Evolutionary conservation across 2,888 invertebrate species (phyloP).

Genomic region (Ceratothoa steindachneri): DNA sequence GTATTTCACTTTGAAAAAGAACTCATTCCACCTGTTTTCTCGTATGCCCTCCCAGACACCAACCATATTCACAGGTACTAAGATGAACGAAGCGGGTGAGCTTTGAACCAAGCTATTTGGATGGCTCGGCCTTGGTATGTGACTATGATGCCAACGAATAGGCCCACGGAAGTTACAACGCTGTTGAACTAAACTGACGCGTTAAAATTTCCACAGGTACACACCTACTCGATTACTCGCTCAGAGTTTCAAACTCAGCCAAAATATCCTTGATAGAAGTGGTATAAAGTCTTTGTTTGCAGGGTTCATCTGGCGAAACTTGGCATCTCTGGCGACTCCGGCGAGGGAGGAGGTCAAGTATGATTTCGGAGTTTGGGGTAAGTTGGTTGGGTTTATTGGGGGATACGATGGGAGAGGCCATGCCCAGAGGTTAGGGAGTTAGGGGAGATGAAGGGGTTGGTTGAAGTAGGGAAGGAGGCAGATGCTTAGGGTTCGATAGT

Average conservation of each 20-base stretch:
- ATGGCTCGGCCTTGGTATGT: slow-evolving; percentile 10
- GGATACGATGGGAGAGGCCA: slow-evolving; percentile 2
- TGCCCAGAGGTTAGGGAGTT: slow-evolving; percentile 4
- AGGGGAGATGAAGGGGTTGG: neutral
- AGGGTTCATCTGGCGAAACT: neutral
- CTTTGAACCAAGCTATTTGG: slow-evolving; percentile 4
- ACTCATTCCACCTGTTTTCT: slow-evolving; percentile 6
- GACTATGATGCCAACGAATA: neutral
- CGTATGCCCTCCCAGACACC: neutral
- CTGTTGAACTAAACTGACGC: too few species aligned
- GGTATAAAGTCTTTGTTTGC: neutral
- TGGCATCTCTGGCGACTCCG: neutral
- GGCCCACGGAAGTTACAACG: neutral
- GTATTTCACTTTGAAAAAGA: neutral
- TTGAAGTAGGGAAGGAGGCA: neutral
- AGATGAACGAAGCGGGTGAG: neutral
- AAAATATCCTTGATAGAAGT: neutral
- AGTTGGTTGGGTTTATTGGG: neutral
- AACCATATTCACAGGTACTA: slow-evolving; percentile 9
- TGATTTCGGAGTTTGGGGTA: neutral
- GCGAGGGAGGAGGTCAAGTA: slow-evolving; percentile 1
- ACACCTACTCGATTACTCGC: too few species aligned
- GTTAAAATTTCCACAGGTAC: too few species aligned
- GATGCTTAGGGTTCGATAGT: slow-evolving; percentile 3
- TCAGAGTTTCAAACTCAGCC: neutral